Base-by-base conservation (phyloP, 2,888 invertebrate species). In the Latrodectus hesperus region DNA sequence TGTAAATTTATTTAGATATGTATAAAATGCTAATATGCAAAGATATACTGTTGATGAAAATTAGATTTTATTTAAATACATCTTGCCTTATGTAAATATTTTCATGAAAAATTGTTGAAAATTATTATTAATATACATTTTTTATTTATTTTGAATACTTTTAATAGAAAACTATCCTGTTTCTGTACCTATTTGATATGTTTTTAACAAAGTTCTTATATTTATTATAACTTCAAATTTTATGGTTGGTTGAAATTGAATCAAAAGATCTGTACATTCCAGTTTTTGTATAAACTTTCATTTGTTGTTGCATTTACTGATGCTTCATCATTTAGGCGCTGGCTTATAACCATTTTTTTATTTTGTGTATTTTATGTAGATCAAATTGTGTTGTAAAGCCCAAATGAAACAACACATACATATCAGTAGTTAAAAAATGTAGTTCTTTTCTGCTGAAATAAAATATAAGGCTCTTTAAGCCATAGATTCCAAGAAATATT, bases 221-320 rank as follows among this genome's bases (percentile, higher is more conserved):
- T 60, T 52, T 78, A n/a, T 68, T 78, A 11, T 26, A 22, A 55
- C 22, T 53, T 55, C 16, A 60, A 53, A 51, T 65, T 74, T 22
- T 70, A 53, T 70, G 78, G 68, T 17, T 78, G 53, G 49, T 22
- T 70, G 38, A 53, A 53, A 55, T 22, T 26, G 72, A 55, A 17
- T 71, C 38, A 14, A 1, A n/a, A 80, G 72, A 71, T 71, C 71
- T 80, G 80, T 80, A 80, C 80, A 80, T 80, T 80, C 80, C 80
- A 80, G 51, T 72, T 80, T 80, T 26, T n/a, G 22, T 14, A 5
- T 49, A 52, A 73, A n/a, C 73, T 52, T 73, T 73, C 60, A 60
- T 60, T 60, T n/a, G 12, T 60, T 60, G n/a, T 60, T 12, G 60
- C 60, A 38, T 73, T 73, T n/a, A 60, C n/a, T n/a, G 12, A 16